Percentiles rank a stretch among this genome's conserved stretches.
Conservation (phyloP, 2,888 invertebrate genomes). For the Eilema griseolum region DNA sequence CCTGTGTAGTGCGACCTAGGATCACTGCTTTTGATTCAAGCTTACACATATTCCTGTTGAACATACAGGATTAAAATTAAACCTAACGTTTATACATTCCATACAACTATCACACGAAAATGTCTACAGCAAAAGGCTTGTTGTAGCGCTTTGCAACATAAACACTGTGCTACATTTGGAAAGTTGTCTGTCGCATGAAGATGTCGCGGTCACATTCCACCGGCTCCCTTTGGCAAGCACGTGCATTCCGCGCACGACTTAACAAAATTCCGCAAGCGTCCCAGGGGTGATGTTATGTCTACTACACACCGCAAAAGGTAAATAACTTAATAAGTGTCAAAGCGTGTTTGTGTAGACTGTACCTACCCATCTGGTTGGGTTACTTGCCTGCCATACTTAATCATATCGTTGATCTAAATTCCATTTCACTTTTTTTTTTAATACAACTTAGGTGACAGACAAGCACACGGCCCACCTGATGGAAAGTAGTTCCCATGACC, state of each 20-base stretch:
- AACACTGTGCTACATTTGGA: slow-evolving; percentile 64
- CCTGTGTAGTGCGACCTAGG: neutral
- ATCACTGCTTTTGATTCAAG: neutral
- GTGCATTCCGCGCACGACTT: slow-evolving; percentile 73
- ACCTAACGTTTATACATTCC: slow-evolving; percentile 25
- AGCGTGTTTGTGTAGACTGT: slow-evolving; percentile 25
- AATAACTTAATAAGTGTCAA: slow-evolving; percentile 74
- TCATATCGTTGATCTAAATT: neutral
- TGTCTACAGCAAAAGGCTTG: slow-evolving; percentile 40
- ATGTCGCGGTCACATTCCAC: slow-evolving; percentile 77
- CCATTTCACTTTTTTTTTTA: too few species aligned
- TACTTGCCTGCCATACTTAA: neutral
- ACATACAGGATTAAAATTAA: slow-evolving; percentile 12
- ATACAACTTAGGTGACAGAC: too few species aligned
- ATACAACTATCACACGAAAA: slow-evolving; percentile 37
- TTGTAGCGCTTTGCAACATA: slow-evolving; percentile 48
- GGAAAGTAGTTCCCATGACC: too few species aligned
- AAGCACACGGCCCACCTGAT: too few species aligned
- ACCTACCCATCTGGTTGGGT: neutral
- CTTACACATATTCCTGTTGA: neutral
- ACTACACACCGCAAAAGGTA: slow-evolving; percentile 60
- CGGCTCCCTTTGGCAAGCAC: slow-evolving; percentile 67
- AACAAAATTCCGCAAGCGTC: slow-evolving; percentile 65
- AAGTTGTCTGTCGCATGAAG: slow-evolving; percentile 77
- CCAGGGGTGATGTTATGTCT: slow-evolving; percentile 48